These are phyloP conservation scores for Hippocampus guttulatus DNA, from an alignment of 2,113 vertebrate species.

Conservation along the genomic window DNA sequence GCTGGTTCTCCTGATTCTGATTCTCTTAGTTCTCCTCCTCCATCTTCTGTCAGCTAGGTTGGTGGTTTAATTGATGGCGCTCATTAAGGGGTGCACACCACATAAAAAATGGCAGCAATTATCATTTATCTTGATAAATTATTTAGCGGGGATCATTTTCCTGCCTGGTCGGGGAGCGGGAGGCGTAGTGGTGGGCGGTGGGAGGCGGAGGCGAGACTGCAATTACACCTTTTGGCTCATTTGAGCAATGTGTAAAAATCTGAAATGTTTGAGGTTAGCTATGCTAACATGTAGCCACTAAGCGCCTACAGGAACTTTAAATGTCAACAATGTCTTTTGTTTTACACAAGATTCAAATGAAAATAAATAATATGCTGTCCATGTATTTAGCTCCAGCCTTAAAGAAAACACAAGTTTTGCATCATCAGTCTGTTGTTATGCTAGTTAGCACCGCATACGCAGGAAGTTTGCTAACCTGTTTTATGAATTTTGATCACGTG, in stretches of 20 bases:
- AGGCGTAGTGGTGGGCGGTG: conserved; percentile 58
- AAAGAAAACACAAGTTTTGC: no score
- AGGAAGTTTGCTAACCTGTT: no score
- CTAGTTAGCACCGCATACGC: no score
- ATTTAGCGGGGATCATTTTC: conserved; percentile 96
- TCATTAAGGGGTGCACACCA: conserved; percentile 88
- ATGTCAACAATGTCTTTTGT: no score
- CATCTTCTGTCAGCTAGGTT: conserved; percentile 80
- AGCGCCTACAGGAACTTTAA: not conserved
- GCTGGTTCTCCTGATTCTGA: not conserved
- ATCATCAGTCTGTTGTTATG: no score
- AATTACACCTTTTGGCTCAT: conserved; percentile 22
- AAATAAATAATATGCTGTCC: no score
- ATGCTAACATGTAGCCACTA: not conserved
- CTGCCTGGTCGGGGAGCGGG: conserved; percentile 76
- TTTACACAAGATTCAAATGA: no score
- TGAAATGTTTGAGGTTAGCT: not conserved
- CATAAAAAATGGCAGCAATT: conserved; percentile 86
- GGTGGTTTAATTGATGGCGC: conserved; percentile 94
- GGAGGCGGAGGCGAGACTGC: conserved; percentile 35
- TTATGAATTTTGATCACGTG: no score
- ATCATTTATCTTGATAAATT: conserved; percentile 99
- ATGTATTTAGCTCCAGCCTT: no score
- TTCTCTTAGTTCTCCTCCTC: conserved; percentile 15
- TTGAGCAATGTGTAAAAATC: not conserved